Percentiles rank a stretch among this genome's conserved stretches.
phyloP scores from a whole-genome alignment of 2,113 vertebrate genomes.

The Sinocyclocheilus maitianheensis region DNA sequence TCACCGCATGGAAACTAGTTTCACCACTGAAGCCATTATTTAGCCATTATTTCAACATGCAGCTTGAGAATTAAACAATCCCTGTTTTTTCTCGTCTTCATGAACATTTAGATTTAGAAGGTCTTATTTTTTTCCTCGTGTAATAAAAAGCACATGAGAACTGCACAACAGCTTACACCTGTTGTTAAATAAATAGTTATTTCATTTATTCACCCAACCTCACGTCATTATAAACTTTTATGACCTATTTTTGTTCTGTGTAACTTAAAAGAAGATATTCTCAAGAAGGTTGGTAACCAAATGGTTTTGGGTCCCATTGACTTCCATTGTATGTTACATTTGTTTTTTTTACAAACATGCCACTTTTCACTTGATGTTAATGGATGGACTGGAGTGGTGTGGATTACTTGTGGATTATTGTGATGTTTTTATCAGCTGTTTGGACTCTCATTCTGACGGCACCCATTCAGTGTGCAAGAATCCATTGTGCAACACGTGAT shows the following conservation, averaged over 20 bases:
- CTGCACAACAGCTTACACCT: not conserved
- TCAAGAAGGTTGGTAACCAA: not conserved
- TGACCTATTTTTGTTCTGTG: not conserved
- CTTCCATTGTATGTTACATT: too few relatives aligned
- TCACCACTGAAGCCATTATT: constrained; percentile 11
- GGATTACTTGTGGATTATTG: too few relatives aligned
- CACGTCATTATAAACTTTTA: not conserved
- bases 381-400: too few relatives aligned
- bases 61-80: constrained; percentile 7
- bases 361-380: too few relatives aligned
- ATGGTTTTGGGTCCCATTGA: too few relatives aligned
- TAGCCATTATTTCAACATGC: constrained; percentile 1
- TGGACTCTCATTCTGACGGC: too few relatives aligned
- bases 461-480: not conserved
- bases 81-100: not conserved
- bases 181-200: not conserved
- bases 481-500: not conserved
- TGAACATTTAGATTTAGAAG: not conserved
- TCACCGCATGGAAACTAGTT: constrained; percentile 7
- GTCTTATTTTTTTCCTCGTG: not conserved
- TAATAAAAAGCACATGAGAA: not conserved
- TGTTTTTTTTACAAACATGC: too few relatives aligned
- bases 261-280: not conserved
- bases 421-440: too few relatives aligned
- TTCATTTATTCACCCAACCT: too few relatives aligned